phyloP scores from a whole-genome alignment of 2,888 invertebrate species.

The Spicauda simplicius region DNA sequence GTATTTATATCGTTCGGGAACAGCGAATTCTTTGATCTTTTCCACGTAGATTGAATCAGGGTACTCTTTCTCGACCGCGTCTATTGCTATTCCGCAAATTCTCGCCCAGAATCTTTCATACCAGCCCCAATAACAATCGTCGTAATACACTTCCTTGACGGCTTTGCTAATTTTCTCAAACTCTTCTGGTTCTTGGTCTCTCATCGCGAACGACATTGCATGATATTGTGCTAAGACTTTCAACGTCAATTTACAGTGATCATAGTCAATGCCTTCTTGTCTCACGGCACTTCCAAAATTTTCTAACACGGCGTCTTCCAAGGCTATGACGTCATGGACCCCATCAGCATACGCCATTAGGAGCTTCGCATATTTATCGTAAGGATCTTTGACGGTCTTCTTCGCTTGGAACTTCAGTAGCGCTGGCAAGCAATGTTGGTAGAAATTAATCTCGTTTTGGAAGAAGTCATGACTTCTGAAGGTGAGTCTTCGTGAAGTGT shows the following conservation, averaged over 20 bases:
- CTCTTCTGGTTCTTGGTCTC: constrained; percentile 78
- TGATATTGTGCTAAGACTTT: constrained; percentile 85
- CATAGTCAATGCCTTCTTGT: constrained; percentile 78
- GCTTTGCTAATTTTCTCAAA: constrained; percentile 70
- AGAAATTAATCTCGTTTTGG: constrained; percentile 88
- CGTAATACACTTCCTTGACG: constrained; percentile 85
- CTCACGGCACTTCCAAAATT: constrained; percentile 74
- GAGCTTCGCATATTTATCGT: constrained; percentile 76
- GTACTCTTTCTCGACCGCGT: constrained; percentile 87
- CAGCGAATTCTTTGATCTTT: constrained; percentile 81
- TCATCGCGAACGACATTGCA: constrained; percentile 85
- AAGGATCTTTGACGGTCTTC: constrained; percentile 73
- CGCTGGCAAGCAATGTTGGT: constrained; percentile 78
- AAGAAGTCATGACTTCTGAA: constrained; percentile 88
- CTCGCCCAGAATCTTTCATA: constrained; percentile 81
- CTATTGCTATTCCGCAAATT: constrained; percentile 81
- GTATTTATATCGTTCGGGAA: constrained; percentile 79
- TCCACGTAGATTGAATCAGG: constrained; percentile 84
- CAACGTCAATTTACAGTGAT: constrained; percentile 78
- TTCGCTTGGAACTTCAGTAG: constrained; percentile 72
- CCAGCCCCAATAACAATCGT: constrained; percentile 82
- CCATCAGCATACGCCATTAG: constrained; percentile 80
- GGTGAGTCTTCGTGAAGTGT: constrained; percentile 85
- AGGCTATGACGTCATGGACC: constrained; percentile 79
- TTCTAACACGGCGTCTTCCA: constrained; percentile 81